Evolutionary conservation across 53 echinoderm and acorn worm species (phyloP), one percentile per base, ranked within the genome.

Genomic region (Luidia sarsii): DNA sequence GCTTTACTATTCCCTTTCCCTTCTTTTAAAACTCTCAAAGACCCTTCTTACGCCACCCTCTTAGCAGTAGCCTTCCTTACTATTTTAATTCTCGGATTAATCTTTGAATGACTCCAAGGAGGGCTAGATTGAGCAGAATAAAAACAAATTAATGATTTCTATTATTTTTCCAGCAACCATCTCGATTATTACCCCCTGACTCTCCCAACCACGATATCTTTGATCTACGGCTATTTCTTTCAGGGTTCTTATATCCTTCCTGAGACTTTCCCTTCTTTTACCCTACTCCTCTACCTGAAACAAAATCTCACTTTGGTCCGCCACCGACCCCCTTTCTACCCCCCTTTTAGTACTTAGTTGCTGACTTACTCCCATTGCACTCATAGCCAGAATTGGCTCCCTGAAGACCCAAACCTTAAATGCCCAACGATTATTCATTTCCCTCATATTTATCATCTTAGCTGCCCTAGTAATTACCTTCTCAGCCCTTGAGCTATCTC

Each of bases 81-180:
- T 1, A 79, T 91, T 33, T 37, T 91, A 0, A 27, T 75, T 0
- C 14, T 81, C 0, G 91, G 91, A 0, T 48, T 91, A 24, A 43
- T 62, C 0, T 86, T 75, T 51, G 91, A 91, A 51, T 91, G 91
- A 83, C 13, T 35, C 2, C 65, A 91, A 67, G 91, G 82, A 61
- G 91, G 91, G 20, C 55, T 91, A 50, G 91, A 91, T 49, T 91
- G 91, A 64, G 91, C 87, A 1, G 83, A 86, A 52, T 90, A 87
- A 85, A 62, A 57, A 57, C 31, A 67, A 86, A 82, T 21, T 68
- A 68, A 83, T 70, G 55, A 83, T 68, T 64, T 56, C 30, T 33
- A 21, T 60, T 25, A 39, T 74, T 5, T 15, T 64, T 27, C 15
- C 25, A 35, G 37, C 70, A 3, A 6, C 61, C 0, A 1, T 46